Conservation (phyloP, 1,140 invertebrate species). For the Mamestra configurata region DNA sequence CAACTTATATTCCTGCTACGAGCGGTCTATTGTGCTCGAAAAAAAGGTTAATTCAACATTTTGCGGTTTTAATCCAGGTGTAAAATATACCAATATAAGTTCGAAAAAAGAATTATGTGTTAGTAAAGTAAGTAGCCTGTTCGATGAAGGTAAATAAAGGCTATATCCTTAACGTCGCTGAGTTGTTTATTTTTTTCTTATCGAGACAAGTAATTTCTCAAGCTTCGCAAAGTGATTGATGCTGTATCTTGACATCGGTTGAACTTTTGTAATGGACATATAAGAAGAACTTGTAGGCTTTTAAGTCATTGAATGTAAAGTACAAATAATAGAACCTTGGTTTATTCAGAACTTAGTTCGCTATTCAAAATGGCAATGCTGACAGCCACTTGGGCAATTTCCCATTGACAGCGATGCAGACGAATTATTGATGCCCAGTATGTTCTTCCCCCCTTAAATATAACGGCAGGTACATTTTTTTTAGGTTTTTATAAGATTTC, state of each 20-base stretch:
- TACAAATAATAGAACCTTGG: background rate
- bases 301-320: background rate
- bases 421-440: too few species aligned
- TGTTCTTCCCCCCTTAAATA: too few species aligned
- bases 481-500: too few species aligned
- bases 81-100: slow-evolving; percentile 28
- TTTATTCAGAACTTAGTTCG: background rate
- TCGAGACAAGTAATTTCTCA: slow-evolving; percentile 27
- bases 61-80: slow-evolving; percentile 64
- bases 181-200: background rate
- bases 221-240: slow-evolving; percentile 43
- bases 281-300: background rate
- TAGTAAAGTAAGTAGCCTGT: slow-evolving; percentile 19
- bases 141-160: slow-evolving; percentile 25
- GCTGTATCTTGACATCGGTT: slow-evolving; percentile 26
- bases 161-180: background rate
- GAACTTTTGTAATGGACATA: slow-evolving; percentile 1
- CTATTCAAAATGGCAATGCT: too few species aligned
- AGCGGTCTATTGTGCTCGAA: slow-evolving; percentile 36
- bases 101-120: slow-evolving; percentile 23
- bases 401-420: too few species aligned
- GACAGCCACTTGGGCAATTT: too few species aligned
- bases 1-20: slow-evolving; percentile 45
- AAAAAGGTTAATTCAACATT: slow-evolving; percentile 68
- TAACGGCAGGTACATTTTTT: too few species aligned